These are phyloP conservation scores for Malthinus seriepunctatus DNA, from an alignment of 2,888 invertebrate species.

Conservation along the genomic window DNA sequence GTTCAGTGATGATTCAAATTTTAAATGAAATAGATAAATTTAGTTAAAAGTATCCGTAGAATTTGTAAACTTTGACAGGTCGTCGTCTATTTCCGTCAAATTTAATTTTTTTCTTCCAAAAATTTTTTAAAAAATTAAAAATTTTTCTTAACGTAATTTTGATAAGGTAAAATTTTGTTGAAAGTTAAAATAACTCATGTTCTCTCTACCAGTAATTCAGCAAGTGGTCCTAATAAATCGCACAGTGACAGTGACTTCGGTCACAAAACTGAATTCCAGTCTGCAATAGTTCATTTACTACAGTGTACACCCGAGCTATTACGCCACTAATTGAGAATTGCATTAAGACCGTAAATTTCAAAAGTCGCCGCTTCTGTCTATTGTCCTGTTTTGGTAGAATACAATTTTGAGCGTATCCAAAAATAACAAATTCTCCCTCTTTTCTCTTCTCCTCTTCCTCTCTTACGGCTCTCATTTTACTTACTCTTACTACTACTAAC, in stretches of 20 bases:
- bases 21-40: too few species aligned
- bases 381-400: constrained; percentile 41
- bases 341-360: constrained; percentile 67
- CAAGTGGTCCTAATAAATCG: constrained; percentile 41
- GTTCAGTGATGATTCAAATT: neutral
- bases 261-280: constrained; percentile 53
- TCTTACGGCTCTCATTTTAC: too few species aligned
- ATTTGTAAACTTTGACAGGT: too few species aligned
- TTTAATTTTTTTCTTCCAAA: too few species aligned
- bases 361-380: constrained; percentile 53
- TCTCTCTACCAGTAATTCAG: constrained; percentile 37
- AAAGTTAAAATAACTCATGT: constrained; percentile 16
- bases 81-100: too few species aligned
- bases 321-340: constrained; percentile 71
- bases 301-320: constrained; percentile 61
- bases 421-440: neutral
- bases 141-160: neutral
- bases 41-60: too few species aligned
- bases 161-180: constrained; percentile 1
- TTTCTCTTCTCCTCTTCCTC: too few species aligned
- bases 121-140: too few species aligned
- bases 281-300: constrained; percentile 54
- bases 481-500: neutral
- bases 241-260: constrained; percentile 43
- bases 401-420: constrained; percentile 25